Percentiles rank a stretch among this genome's conserved stretches.
Evolutionary conservation across 1,140 invertebrate species (phyloP).

Genomic region (Penaeus indicus): DNA sequence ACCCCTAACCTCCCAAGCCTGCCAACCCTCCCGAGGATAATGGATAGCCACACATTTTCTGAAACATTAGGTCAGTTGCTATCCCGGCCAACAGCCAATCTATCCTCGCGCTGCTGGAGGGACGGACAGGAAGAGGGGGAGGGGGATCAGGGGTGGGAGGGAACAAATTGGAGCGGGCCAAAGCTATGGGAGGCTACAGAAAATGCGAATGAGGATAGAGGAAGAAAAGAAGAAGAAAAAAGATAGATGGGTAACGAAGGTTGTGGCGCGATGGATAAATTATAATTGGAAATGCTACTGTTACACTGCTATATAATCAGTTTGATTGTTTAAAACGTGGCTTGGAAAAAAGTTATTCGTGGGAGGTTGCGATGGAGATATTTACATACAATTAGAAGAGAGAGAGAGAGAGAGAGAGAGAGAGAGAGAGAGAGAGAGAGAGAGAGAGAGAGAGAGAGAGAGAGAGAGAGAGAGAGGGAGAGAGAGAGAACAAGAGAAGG

Average conservation of each 20-base stretch:
- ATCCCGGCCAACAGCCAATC: slow-evolving; percentile 27
- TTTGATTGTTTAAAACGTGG: not conserved
- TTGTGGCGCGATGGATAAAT: too few species aligned
- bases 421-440: not conserved
- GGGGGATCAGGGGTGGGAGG: not conserved
- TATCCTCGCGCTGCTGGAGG: slow-evolving; percentile 9
- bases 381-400: too few species aligned
- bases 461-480: not conserved
- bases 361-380: too few species aligned
- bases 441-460: not conserved
- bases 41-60: slow-evolving; percentile 27
- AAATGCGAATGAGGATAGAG: not conserved
- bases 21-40: not conserved
- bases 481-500: not conserved
- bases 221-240: not conserved
- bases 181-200: not conserved
- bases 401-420: too few species aligned
- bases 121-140: not conserved
- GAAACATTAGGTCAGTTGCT: slow-evolving; percentile 37
- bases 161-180: not conserved
- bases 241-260: too few species aligned
- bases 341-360: not conserved
- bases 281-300: too few species aligned
- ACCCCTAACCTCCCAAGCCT: not conserved
- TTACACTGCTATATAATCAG: too few species aligned